Percentiles rank a stretch among this genome's conserved stretches.
phyloP scores from a whole-genome alignment of 2,113 vertebrate species.

The Argyrosomus japonicus region DNA sequence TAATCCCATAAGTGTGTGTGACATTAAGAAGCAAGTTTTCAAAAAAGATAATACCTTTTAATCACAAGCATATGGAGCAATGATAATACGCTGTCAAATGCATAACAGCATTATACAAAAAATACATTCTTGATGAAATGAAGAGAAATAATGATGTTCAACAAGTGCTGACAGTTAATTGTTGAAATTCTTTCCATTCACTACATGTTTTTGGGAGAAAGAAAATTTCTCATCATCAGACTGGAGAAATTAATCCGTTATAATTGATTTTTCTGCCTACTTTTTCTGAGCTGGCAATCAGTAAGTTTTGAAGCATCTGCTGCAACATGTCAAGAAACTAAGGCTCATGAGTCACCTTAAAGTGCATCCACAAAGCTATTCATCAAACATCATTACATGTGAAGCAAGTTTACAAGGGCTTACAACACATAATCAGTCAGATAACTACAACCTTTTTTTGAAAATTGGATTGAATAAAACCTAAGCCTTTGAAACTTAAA shows the following conservation, averaged over 20 bases:
- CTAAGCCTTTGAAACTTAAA: neutral
- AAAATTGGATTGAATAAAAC: neutral
- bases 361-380: slow-evolving; percentile 7
- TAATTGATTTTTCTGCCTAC: slow-evolving; percentile 5
- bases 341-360: slow-evolving; percentile 44
- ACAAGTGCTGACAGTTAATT: neutral
- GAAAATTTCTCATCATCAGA: slow-evolving; percentile 7
- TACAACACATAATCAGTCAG: slow-evolving; percentile 2
- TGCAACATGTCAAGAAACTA: slow-evolving; percentile 57
- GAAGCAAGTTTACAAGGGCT: slow-evolving; percentile 56
- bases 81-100: neutral
- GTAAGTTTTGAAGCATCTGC: slow-evolving; percentile 45
- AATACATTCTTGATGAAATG: neutral
- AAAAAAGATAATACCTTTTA: neutral
- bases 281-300: slow-evolving; percentile 37
- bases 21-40: slow-evolving; percentile 18
- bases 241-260: slow-evolving; percentile 23
- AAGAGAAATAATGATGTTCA: neutral
- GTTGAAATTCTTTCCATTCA: neutral
- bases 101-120: neutral
- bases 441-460: neutral
- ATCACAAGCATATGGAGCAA: neutral
- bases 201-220: neutral
- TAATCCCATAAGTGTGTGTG: slow-evolving; percentile 20
- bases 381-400: slow-evolving; percentile 38